Evolutionary conservation across 64 coral and sea anemone genomes (phyloP).

Genomic region (Stichodactyla helianthus): DNA sequence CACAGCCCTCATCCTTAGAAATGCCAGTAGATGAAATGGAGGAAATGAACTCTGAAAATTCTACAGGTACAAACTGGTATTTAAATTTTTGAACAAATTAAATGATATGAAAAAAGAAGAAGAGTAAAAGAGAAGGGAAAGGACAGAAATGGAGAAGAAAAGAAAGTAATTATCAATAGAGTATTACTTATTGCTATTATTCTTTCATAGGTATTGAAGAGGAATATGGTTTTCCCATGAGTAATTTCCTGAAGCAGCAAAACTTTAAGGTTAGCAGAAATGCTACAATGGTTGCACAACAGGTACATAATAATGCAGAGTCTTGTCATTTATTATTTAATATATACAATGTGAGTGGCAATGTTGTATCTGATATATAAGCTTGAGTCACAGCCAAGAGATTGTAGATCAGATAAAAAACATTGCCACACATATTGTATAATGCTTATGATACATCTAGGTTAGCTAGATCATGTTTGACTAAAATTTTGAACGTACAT

Average conservation of each 20-base stretch:
- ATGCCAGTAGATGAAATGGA: not conserved
- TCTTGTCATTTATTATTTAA: not conserved
- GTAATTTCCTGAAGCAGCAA: conserved; percentile 58
- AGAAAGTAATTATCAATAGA: not conserved
- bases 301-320: conserved; percentile 10
- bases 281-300: conserved; percentile 94
- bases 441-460: too few relatives aligned
- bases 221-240: conserved; percentile 66
- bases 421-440: not conserved
- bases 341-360: too few relatives aligned
- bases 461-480: too few relatives aligned
- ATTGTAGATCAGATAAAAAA: not conserved
- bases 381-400: too few relatives aligned
- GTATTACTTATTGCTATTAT: not conserved
- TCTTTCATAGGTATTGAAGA: not conserved
- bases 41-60: not conserved
- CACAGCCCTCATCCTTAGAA: not conserved
- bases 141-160: not conserved
- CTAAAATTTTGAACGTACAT: too few relatives aligned
- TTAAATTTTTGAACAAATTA: too few relatives aligned
- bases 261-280: conserved; percentile 66
- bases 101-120: not conserved
- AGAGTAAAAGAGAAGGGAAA: too few relatives aligned
- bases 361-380: too few relatives aligned
- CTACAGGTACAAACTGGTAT: too few relatives aligned